These are phyloP conservation scores for Hephaestus fuliginosus DNA, from an alignment of 2,797 vertebrate species.

Conservation along the genomic window DNA sequence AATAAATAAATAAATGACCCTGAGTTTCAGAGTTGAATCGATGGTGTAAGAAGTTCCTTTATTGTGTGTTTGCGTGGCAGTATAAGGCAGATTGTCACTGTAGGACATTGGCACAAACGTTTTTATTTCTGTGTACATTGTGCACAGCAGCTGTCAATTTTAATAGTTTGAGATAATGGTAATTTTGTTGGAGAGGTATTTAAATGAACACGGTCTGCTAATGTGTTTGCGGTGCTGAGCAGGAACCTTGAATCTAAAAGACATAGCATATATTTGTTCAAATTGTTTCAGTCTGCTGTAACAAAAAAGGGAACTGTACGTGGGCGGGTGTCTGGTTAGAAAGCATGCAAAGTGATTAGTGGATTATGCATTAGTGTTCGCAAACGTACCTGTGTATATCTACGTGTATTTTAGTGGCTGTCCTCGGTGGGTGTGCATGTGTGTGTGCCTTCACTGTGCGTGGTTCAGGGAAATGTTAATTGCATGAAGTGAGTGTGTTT, in stretches of 20 bases:
- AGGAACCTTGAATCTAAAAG: not conserved
- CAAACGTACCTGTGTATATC: constrained; percentile 3
- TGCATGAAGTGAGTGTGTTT: not conserved
- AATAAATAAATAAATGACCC: constrained; percentile 14
- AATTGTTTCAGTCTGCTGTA: not conserved
- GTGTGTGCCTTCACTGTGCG: not conserved
- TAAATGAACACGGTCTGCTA: constrained; percentile 1
- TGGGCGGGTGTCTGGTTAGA: constrained; percentile 16
- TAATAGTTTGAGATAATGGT: constrained; percentile 1
- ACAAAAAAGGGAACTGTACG: not conserved
- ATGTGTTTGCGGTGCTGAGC: not conserved
- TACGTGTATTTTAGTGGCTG: not conserved
- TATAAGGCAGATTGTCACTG: constrained; percentile 20
- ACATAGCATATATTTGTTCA: not conserved
- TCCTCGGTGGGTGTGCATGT: not conserved
- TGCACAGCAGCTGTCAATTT: constrained; percentile 8
- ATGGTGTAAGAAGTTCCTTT: not conserved
- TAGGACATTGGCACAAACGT: not conserved
- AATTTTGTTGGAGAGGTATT: constrained; percentile 5
- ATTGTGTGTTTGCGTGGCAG: constrained; percentile 2
- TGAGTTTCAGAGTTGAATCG: constrained; percentile 30
- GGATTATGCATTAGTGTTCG: constrained; percentile 23
- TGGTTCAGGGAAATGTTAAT: not conserved
- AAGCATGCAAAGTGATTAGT: constrained; percentile 10
- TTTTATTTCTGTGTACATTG: constrained; percentile 4